Base-by-base conservation (phyloP, 2,113 vertebrate genomes). In the Datnioides undecimradiatus region DNA sequence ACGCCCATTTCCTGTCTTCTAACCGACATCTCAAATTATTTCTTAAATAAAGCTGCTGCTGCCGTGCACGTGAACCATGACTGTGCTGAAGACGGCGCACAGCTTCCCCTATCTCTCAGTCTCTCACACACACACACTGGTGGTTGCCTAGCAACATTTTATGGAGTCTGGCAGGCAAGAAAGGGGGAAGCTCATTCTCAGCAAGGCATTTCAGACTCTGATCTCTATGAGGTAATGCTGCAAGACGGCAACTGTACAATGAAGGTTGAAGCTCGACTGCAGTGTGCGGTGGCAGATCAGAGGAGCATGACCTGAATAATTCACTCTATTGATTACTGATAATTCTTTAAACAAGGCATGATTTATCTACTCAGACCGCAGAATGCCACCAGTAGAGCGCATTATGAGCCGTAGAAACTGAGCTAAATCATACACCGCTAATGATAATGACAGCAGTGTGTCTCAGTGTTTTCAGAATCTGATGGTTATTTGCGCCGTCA, bases 61-160 rank as follows among this genome's bases (percentile, higher is more conserved):
- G 77, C 55, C 25, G 59, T 1, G 78, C 88, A 87, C 59, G 60
- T 74, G 78, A 89, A 76, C 77, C 78, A 60, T 88, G 87, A 91
- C 88, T 31, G 71, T 84, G 84, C 83, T 86, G 55, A 84, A 79
- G 80, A 82, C 65, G 86, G 83, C 63, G 78, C 51, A 79, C 64
- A 69, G 69, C 80, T 73, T 75, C 67, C 52, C 58, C 72, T 25
- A 13, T 48, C 33, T 46, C 73, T 38, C n/a, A 11, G 38, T 31
- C 21, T 36, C 36, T 38, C 74, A 45, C 73, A 65, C 43, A 59
- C 73, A 49, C 74, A 45, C 85, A 58, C 60, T 8, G 45, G 58
- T 48, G 75, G 93, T 95, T 95, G 91, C 94, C 86, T 94, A 94
- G 92, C 93, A 95, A 95, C 94, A 60, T 79, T 82, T 80, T 58